These are phyloP conservation scores for Aphelenchoides besseyi DNA, from an alignment of 1,140 invertebrate species.

Conservation along the genomic window DNA sequence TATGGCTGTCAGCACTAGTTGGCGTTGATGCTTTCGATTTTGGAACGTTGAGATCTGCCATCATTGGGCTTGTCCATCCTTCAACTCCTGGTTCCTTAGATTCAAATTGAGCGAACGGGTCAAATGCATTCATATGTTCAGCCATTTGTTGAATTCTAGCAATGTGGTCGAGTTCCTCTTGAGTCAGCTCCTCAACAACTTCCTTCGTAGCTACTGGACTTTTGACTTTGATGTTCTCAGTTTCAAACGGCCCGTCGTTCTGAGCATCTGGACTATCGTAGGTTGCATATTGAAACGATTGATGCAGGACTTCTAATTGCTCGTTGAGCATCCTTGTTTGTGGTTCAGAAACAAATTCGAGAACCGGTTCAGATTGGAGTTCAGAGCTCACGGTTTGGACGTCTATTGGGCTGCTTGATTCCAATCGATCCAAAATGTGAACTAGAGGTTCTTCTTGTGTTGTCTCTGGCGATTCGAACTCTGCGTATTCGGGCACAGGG, in stretches of 20 bases:
- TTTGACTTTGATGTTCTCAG: background rate
- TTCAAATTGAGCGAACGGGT: background rate
- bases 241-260: background rate
- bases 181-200: slow-evolving; percentile 4
- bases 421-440: too few species aligned
- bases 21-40: too few species aligned
- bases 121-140: slow-evolving; percentile 10
- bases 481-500: too few species aligned
- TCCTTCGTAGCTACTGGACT: background rate
- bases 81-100: too few species aligned
- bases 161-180: slow-evolving; percentile 37
- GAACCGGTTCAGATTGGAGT: background rate
- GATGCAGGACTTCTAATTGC: background rate
- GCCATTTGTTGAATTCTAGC: slow-evolving; percentile 26
- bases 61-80: too few species aligned
- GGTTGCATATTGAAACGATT: background rate
- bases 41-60: too few species aligned
- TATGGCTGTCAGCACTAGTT: too few species aligned
- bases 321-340: background rate
- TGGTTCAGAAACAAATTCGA: background rate
- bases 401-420: too few species aligned
- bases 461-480: background rate
- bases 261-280: background rate
- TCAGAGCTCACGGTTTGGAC: too few species aligned
- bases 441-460: background rate